Evolutionary conservation across 2,113 vertebrate genomes (phyloP).

Genomic region (Stictonetta naevosa): DNA sequence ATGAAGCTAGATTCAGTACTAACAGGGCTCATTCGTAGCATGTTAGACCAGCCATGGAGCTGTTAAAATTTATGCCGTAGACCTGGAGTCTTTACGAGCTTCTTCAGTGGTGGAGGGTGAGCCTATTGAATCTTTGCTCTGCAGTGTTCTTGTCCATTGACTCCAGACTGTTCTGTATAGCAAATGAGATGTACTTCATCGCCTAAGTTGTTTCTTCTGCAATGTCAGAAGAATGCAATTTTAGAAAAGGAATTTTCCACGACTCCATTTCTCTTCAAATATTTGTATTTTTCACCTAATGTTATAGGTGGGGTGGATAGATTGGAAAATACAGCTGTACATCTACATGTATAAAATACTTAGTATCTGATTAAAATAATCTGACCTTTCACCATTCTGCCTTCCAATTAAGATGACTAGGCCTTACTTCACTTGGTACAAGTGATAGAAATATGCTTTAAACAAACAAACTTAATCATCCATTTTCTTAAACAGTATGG

Average conservation of each 20-base stretch:
- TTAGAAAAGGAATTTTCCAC: neutral
- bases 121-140: neutral
- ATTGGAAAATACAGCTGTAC: neutral
- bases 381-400: neutral
- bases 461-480: neutral
- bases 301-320: neutral
- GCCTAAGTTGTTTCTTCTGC: neutral
- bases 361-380: neutral
- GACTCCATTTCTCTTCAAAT: neutral
- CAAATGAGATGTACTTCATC: neutral
- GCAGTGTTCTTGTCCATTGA: neutral
- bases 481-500: neutral
- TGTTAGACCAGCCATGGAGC: neutral
- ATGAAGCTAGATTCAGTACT: neutral
- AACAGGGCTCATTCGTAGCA: neutral
- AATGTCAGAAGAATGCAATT: neutral
- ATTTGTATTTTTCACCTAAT: neutral
- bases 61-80: neutral
- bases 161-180: neutral
- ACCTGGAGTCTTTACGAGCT: neutral
- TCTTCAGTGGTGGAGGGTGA: neutral
- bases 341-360: neutral
- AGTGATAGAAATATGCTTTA: neutral
- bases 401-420: neutral
- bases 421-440: neutral